Base-by-base conservation (phyloP, 2,888 invertebrate genomes). In the Brachyptera risi region DNA sequence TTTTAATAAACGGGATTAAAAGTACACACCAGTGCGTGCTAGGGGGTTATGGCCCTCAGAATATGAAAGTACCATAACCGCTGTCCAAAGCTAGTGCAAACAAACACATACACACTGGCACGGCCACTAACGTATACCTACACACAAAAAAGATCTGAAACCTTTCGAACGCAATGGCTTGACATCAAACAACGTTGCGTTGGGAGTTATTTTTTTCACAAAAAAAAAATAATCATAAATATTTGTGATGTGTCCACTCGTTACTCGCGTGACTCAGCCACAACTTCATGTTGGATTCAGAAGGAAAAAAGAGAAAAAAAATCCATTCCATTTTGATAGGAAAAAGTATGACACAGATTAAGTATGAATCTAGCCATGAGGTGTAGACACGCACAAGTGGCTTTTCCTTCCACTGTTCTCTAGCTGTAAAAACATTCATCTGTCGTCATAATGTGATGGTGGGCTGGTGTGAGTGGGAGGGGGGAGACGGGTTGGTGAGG, bases 341-440 rank as follows among this genome's bases (percentile, higher is more conserved):
- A 54, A 54, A 54, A 54, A 54, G 54, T 54, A 54, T 54, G 37
- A 54, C 35, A 51, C 50, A 35, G 35, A 54, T 47, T 47, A 47
- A 47, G 47, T 54, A 54, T 37, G 54, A 54, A 54, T 54, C 37
- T 54, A 47, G 47, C 54, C 54, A 54, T 37, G 35, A 54, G 54
- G 54, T 54, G 47, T 23, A 24, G 47, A 47, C 47, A 47, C 47
- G 47, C 47, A 47, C 47, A 47, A 47, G 47, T 47, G 47, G 47
- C 47, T 47, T 47, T 47, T 47, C 47, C 47, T 47, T 47, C 47
- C 24, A 24, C 23, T 21, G 24, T 21, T 47, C 47, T 21, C 47
- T 24, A n/a, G n/a, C 24, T 47, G 21, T n/a, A 47, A 47, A 47
- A 47, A 47, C 47, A 47, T 47, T 24, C 47, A 47, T 47, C 47